phyloP scores from a whole-genome alignment of 2,113 vertebrate genomes.

The Etheostoma cragini region DNA sequence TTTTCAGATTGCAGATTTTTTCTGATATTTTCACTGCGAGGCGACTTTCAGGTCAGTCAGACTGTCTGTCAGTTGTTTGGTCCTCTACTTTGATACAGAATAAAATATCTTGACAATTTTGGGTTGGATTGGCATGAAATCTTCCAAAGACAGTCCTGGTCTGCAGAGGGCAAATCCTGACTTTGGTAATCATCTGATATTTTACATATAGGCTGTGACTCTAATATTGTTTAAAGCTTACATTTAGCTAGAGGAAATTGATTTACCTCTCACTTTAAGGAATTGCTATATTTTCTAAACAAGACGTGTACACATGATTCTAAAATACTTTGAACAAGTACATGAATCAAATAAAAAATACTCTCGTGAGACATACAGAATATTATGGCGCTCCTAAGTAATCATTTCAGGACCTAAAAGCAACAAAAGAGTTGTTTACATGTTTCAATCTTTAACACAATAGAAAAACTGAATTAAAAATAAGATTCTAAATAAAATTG shows the following conservation, averaged over 20 bases:
- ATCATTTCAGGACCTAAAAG: neutral
- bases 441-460: slow-evolving; percentile 12
- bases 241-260: too few relatives aligned
- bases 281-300: neutral
- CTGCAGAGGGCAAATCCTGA: neutral
- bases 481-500: neutral
- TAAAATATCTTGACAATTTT: neutral
- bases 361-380: neutral
- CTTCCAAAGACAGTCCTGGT: neutral
- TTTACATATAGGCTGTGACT: too few relatives aligned
- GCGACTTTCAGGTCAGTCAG: neutral
- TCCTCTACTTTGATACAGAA: neutral
- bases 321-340: neutral
- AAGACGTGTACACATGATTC: neutral
- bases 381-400: neutral
- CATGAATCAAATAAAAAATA: neutral
- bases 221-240: too few relatives aligned
- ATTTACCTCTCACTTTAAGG: neutral
- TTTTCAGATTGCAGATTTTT: neutral
- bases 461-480: neutral
- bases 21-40: neutral
- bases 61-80: neutral
- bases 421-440: neutral
- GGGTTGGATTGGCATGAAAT: neutral
- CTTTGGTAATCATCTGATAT: neutral